These are phyloP conservation scores for Seriola aureovittata DNA, from an alignment of 2,113 vertebrate genomes.

Conservation along the genomic window DNA sequence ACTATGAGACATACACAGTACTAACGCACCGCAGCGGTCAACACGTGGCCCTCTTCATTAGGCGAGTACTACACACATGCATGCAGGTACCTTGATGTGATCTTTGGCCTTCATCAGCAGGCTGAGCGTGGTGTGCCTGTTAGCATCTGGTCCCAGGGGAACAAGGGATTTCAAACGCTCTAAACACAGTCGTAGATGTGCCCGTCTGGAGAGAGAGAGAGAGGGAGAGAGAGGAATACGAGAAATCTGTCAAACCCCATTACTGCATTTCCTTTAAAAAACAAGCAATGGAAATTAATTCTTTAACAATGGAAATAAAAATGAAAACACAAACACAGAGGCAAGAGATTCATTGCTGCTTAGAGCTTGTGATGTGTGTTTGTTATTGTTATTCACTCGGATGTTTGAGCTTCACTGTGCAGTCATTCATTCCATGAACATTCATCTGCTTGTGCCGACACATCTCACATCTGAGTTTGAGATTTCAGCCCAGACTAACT, in stretches of 20 bases:
- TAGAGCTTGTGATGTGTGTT: no score
- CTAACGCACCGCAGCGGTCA: not conserved
- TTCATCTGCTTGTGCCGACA: no score
- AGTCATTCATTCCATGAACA: no score
- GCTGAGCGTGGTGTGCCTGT: constrained; percentile 94
- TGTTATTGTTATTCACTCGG: no score
- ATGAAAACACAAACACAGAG: no score
- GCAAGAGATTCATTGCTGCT: no score
- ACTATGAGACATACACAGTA: no score
- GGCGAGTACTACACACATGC: not conserved
- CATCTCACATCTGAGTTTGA: no score
- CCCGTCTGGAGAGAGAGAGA: constrained; percentile 84
- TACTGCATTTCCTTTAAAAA: not conserved
- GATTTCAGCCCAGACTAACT: no score
- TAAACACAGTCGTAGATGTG: constrained; percentile 93
- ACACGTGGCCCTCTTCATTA: constrained; percentile 32
- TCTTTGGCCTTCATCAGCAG: constrained; percentile 93
- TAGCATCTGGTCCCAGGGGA: constrained; percentile 90
- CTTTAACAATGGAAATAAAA: no score
- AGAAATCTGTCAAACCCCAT: constrained; percentile 9
- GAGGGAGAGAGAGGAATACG: not conserved
- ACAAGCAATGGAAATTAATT: not conserved
- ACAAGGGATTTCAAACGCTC: constrained; percentile 95
- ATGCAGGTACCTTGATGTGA: constrained; percentile 91
- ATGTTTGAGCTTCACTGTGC: no score